Conservation (phyloP, 2,888 invertebrate genomes). For the Andricus quercusramuli region DNA sequence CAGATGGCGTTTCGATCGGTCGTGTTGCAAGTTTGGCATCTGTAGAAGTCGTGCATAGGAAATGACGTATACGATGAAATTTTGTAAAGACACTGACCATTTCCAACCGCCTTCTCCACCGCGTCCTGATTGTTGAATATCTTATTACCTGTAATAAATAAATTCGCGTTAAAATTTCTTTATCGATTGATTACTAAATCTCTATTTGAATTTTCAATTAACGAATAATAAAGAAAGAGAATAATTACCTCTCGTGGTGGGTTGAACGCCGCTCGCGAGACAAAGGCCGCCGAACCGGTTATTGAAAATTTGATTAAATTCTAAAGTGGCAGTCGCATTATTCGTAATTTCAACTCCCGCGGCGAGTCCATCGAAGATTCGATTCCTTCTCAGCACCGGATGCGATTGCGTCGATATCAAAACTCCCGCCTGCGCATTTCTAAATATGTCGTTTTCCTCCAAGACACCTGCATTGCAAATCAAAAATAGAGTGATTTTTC, state of each 20-base stretch:
- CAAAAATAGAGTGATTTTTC: too few relatives aligned
- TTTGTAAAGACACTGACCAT: conserved; percentile 99
- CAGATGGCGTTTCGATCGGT: conserved; percentile 99
- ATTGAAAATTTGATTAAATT: conserved; percentile 98
- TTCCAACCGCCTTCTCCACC: conserved; percentile 97
- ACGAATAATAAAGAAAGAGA: conserved; percentile 28
- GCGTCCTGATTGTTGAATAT: conserved; percentile 99
- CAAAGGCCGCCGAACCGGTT: conserved; percentile 98
- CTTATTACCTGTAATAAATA: conserved; percentile 87
- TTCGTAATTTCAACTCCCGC: conserved; percentile 99
- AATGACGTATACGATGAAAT: conserved; percentile 99
- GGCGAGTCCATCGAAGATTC: conserved; percentile 98
- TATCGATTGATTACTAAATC: background rate
- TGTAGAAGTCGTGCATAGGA: conserved; percentile 99
- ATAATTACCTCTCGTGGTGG: conserved; percentile 84
- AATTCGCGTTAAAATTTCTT: background rate
- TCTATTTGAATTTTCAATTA: conserved; percentile 4
- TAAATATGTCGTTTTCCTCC: conserved; percentile 97
- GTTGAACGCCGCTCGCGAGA: conserved; percentile 96
- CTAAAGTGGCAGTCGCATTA: conserved; percentile 99
- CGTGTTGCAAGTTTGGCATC: conserved; percentile 99
- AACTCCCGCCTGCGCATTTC: conserved; percentile 99
- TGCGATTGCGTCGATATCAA: conserved; percentile 99
- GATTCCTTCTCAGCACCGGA: conserved; percentile 95
- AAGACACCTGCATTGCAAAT: conserved; percentile 81